Conservation (phyloP, 2,113 vertebrate species). For the Scomber japonicus region DNA sequence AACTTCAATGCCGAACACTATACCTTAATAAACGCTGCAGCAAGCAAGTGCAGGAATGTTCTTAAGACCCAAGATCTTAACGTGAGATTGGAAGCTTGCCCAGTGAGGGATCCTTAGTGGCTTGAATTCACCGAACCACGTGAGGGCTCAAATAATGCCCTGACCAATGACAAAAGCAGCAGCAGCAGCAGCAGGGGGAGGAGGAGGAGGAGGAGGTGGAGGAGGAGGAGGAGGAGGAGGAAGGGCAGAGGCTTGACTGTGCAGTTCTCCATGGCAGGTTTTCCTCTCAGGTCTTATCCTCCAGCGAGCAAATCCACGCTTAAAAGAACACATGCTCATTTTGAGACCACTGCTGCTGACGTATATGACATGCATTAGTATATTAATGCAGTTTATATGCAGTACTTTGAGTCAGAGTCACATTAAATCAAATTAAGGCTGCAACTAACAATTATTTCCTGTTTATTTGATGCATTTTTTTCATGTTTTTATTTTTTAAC, state of each 20-base stretch:
- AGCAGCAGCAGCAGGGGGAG: slow-evolving; percentile 24
- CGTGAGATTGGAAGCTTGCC: slow-evolving; percentile 62
- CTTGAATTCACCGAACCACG: slow-evolving; percentile 64
- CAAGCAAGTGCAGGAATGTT: slow-evolving; percentile 67
- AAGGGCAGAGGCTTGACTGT: slow-evolving; percentile 51
- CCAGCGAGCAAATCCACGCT: slow-evolving; percentile 6
- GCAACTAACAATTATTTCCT: no score
- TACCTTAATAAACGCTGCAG: slow-evolving; percentile 29
- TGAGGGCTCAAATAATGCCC: slow-evolving; percentile 62
- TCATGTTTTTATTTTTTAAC: no score
- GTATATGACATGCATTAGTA: no score
- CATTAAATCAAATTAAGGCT: no score
- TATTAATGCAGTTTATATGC: no score
- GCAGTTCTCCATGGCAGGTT: slow-evolving; percentile 47
- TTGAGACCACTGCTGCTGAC: background rate
- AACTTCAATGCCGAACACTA: background rate
- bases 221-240: slow-evolving; percentile 26
- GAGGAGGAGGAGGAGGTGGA: slow-evolving; percentile 19
- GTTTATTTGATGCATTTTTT: no score
- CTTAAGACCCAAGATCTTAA: slow-evolving; percentile 69
- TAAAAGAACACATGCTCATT: background rate
- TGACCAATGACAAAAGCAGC: slow-evolving; percentile 56
- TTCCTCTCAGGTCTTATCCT: slow-evolving; percentile 24
- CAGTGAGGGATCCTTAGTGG: slow-evolving; percentile 63
- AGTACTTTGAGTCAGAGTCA: no score